Percentiles rank a stretch among this genome's conserved stretches.
phyloP scores from a whole-genome alignment of 2,113 vertebrate species.

The Dinomys branickii region DNA sequence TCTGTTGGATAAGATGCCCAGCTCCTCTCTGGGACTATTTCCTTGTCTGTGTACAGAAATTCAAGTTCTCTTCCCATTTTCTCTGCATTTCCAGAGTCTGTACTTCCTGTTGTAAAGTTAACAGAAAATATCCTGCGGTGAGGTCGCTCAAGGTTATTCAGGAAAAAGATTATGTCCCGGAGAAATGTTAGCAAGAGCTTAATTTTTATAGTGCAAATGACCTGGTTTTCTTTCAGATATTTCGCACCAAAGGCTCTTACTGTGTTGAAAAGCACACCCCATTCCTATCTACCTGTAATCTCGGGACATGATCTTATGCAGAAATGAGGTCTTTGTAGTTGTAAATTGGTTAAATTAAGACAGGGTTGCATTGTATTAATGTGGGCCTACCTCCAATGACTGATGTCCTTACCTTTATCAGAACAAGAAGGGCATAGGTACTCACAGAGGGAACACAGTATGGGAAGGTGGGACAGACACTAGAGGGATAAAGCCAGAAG shows the following conservation, averaged over 20 bases:
- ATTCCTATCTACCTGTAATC: not conserved
- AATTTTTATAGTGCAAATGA: not conserved
- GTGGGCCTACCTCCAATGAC: not conserved
- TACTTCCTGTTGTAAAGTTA: not conserved
- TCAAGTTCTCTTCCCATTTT: no score
- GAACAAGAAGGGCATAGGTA: no score
- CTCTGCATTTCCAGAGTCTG: not conserved
- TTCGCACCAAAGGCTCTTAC: not conserved
- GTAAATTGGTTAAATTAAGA: not conserved
- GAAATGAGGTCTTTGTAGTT: not conserved
- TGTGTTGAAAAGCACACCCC: not conserved
- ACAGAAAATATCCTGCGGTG: not conserved
- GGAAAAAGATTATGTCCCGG: not conserved
- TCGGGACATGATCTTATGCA: not conserved
- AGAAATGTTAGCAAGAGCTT: conserved; percentile 23
- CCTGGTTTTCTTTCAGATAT: not conserved
- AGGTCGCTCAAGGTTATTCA: not conserved
- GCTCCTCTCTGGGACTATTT: not conserved
- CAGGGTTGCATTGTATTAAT: not conserved
- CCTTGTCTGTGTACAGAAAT: not conserved
- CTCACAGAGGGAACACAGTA: not conserved
- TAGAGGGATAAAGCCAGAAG: not conserved
- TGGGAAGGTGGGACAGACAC: not conserved
- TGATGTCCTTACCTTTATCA: not conserved
- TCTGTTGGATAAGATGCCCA: not conserved